phyloP scores from a whole-genome alignment of 2,888 invertebrate genomes.

The Ommatoiulus sabulosus region DNA sequence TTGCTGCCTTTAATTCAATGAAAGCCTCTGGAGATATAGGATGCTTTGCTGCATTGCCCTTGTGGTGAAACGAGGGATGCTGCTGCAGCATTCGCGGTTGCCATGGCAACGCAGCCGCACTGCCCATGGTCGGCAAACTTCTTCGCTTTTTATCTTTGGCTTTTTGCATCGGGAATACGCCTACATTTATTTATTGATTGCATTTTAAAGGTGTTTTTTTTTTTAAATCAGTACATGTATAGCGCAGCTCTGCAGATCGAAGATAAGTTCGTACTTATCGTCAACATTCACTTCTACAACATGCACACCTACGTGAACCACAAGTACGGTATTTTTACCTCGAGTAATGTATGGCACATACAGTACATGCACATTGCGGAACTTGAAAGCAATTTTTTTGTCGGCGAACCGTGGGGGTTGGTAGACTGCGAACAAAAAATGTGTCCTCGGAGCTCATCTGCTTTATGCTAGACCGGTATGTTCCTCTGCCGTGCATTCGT shows the following conservation, averaged over 20 bases:
- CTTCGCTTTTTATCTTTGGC: background rate
- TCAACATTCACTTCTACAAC: background rate
- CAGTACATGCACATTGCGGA: background rate
- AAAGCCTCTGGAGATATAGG: background rate
- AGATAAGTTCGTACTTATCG: slow-evolving; percentile 35
- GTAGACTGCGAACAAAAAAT: background rate
- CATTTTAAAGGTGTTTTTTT: slow-evolving; percentile 3
- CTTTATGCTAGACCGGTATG: background rate
- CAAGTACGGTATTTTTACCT: background rate
- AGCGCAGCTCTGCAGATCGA: background rate
- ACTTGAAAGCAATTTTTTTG: slow-evolving; percentile 10
- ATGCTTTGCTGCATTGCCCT: slow-evolving; percentile 28
- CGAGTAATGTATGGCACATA: too few relatives aligned
- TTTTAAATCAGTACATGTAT: background rate
- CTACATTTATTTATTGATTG: slow-evolving; percentile 28
- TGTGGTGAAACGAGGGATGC: background rate
- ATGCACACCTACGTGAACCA: background rate
- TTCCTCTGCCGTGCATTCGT: background rate
- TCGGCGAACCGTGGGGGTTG: slow-evolving; percentile 7
- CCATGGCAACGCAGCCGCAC: slow-evolving; percentile 24
- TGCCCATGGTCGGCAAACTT: slow-evolving; percentile 12
- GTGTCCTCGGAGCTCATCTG: background rate
- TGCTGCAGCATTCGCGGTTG: background rate
- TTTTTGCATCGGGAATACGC: slow-evolving; percentile 3
- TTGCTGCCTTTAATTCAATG: background rate